Evolutionary conservation across 2,113 vertebrate genomes (phyloP).

Genomic region (Rhadina sibilatrix): DNA sequence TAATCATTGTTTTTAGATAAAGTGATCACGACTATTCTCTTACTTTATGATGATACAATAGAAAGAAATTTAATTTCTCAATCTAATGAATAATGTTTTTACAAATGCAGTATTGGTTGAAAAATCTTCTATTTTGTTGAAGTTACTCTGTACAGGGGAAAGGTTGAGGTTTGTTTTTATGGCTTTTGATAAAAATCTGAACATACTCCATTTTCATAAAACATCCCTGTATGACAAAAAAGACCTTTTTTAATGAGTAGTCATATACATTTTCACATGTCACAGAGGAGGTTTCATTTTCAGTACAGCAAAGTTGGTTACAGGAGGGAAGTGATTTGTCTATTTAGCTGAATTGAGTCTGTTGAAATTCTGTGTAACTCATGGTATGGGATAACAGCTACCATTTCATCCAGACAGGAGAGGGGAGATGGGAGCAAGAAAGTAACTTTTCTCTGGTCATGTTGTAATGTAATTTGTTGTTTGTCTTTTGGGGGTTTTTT

Average conservation of each 20-base stretch:
- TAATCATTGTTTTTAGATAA: background rate
- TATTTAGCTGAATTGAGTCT: background rate
- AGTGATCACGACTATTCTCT: background rate
- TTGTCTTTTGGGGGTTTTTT: rapidly evolving
- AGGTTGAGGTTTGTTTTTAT: background rate
- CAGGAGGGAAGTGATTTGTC: background rate
- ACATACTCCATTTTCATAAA: background rate
- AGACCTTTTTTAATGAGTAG: background rate
- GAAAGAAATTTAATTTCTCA: background rate
- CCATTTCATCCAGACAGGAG: background rate
- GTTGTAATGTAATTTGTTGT: background rate
- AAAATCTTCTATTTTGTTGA: background rate
- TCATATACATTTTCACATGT: background rate
- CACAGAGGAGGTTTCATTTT: background rate
- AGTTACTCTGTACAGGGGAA: background rate
- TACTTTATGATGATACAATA: background rate
- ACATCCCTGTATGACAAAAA: background rate
- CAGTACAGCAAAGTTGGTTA: background rate
- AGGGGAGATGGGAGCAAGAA: background rate
- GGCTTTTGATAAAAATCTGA: background rate
- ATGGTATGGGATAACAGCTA: background rate
- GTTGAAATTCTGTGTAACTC: background rate
- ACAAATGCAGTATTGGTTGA: background rate
- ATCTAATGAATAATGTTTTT: background rate
- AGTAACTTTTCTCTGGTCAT: background rate